Conservation (phyloP, 2,113 vertebrate species). For the Oreochromis tanganicae region DNA sequence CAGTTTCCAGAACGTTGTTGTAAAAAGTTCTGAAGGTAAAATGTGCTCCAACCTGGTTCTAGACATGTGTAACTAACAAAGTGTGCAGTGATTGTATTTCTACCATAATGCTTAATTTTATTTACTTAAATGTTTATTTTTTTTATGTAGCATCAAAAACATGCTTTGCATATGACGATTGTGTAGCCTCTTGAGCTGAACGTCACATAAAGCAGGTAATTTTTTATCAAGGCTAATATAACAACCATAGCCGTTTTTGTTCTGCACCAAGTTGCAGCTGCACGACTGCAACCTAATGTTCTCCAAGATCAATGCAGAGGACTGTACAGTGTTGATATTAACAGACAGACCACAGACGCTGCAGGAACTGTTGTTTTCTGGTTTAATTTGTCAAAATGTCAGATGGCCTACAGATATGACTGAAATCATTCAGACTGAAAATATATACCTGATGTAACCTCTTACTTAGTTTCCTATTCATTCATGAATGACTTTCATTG, state of each 20-base stretch:
- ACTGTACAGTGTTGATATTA: neutral
- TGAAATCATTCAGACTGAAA: neutral
- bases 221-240: neutral
- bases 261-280: neutral
- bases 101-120: neutral
- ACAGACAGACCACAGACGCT: neutral
- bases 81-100: neutral
- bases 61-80: neutral
- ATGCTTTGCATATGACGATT: neutral
- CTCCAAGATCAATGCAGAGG: neutral
- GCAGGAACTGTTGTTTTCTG: neutral
- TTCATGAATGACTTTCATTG: neutral
- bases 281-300: rapidly evolving
- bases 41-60: neutral
- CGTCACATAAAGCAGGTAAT: neutral
- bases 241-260: neutral
- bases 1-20: neutral
- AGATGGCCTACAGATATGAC: rapidly evolving
- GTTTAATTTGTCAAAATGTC: neutral
- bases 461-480: rapidly evolving
- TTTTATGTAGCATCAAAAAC: neutral
- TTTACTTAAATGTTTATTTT: neutral
- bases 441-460: neutral
- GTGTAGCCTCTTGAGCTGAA: neutral
- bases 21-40: neutral